Conservation (phyloP, 2,113 vertebrate genomes). For the Xiphophorus hellerii region DNA sequence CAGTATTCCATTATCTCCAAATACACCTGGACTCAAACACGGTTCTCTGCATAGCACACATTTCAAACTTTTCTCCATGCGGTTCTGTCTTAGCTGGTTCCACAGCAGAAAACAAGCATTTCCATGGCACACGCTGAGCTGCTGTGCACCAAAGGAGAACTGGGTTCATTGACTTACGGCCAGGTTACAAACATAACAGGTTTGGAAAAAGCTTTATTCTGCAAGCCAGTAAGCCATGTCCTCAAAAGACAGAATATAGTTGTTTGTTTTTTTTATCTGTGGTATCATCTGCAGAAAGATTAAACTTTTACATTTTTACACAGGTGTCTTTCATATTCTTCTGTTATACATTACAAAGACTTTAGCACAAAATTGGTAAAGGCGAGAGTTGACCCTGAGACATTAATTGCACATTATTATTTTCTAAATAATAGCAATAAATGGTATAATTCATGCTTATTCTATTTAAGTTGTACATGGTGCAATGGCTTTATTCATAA, state of each 20-base stretch:
- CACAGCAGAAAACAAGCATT: constrained; percentile 68
- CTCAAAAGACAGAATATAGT: constrained; percentile 7
- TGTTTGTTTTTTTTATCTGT: background rate
- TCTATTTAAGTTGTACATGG: too few species aligned
- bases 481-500: background rate
- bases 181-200: constrained; percentile 45
- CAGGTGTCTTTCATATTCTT: background rate
- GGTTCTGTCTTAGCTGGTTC: constrained; percentile 59
- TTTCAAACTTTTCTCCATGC: constrained; percentile 56
- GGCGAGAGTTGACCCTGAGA: background rate
- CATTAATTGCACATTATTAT: background rate
- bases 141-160: constrained; percentile 48
- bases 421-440: background rate
- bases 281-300: background rate
- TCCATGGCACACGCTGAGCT: constrained; percentile 36
- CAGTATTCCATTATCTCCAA: constrained; percentile 53
- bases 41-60: constrained; percentile 56
- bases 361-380: background rate
- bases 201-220: constrained; percentile 42
- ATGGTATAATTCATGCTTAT: background rate
- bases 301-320: background rate
- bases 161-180: constrained; percentile 52
- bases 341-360: background rate
- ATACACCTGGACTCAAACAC: constrained; percentile 60
- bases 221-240: constrained; percentile 41